Evolutionary conservation across 2,797 vertebrate species (phyloP), one percentile per base, ranked within the genome.

Genomic region (Ceryle rudis): DNA sequence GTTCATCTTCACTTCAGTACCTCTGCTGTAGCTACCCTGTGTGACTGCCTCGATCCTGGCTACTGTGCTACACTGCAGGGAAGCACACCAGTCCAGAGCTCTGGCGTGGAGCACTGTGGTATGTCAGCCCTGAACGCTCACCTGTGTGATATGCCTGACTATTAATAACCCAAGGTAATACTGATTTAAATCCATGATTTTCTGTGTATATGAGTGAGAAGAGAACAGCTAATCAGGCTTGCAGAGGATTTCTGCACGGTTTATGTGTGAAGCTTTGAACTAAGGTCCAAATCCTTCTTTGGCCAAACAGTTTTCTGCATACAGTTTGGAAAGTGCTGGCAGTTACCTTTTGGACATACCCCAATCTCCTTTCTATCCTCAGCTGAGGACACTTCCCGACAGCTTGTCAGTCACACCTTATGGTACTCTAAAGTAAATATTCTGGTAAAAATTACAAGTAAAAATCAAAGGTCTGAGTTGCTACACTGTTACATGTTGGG

Each of bases 11-110:
- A 14, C 10, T 44, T 60, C 6, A 11, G 19, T 73, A 41, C 10
- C 14, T 22, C 33, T 91, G 14, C n/a, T 77, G 20, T 42, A 31
- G 42, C 81, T 75, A 16, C 26, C 3, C 57, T 28, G 21, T 29
- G 19, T 58, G 19, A 26, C 28, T 33, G 23, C 35, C 41, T 62
- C 58, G 14, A 11, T 81, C 22, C 25, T 66, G 35, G 17, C 35
- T 77, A 21, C n/a, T 37, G 10, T 51, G 31, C n/a, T 47, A 23
- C 1, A 2, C 33, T 1, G 0, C 35, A 29, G 26, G 21, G 25
- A 62, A 31, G 41, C 1, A 14, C 5, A 23, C 6, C 11, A 46
- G 23, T 28, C 31, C 35, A 78, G 55, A 44, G 6, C 11, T 49
- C 49, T 57, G 44, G 11, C 78, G 23, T 23, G 25, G 81, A 81